These are phyloP conservation scores for Eutolmus rufibarbis DNA, from an alignment of 2,888 invertebrate genomes.

Conservation along the genomic window DNA sequence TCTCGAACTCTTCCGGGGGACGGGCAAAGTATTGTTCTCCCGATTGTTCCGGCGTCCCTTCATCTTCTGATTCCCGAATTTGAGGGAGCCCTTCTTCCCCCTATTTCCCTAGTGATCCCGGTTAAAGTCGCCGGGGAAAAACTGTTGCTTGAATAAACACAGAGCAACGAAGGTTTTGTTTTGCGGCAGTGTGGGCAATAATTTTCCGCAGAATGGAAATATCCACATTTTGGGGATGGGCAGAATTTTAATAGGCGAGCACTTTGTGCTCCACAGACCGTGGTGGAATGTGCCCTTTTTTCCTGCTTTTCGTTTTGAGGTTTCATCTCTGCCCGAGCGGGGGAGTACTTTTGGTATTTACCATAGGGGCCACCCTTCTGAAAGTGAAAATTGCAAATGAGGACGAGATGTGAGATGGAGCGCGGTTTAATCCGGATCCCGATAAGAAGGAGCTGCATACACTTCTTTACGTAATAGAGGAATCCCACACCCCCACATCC, in stretches of 20 bases:
- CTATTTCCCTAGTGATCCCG: not conserved
- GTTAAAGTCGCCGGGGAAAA: not conserved
- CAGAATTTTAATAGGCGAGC: not conserved
- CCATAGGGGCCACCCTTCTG: not conserved
- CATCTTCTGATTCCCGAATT: not conserved
- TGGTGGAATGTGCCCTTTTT: not conserved
- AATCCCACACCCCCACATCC: no score
- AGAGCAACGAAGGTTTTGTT: not conserved
- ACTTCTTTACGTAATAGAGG: not conserved
- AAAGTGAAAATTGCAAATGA: not conserved
- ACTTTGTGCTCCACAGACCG: not conserved
- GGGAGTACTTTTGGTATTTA: not conserved
- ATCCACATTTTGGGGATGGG: not conserved
- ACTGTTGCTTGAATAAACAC: conserved; percentile 17
- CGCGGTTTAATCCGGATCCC: not conserved
- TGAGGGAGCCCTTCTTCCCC: not conserved
- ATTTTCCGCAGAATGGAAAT: conserved; percentile 8
- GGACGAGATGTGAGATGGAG: not conserved
- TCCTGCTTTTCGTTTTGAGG: not conserved
- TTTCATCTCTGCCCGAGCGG: not conserved
- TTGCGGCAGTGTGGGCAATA: not conserved
- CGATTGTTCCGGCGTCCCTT: not conserved
- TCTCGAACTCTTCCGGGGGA: not conserved
- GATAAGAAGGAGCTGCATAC: not conserved
- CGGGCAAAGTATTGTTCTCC: not conserved